Evolutionary conservation across 2,113 vertebrate genomes (phyloP).

Genomic region (Gavialis gangeticus): DNA sequence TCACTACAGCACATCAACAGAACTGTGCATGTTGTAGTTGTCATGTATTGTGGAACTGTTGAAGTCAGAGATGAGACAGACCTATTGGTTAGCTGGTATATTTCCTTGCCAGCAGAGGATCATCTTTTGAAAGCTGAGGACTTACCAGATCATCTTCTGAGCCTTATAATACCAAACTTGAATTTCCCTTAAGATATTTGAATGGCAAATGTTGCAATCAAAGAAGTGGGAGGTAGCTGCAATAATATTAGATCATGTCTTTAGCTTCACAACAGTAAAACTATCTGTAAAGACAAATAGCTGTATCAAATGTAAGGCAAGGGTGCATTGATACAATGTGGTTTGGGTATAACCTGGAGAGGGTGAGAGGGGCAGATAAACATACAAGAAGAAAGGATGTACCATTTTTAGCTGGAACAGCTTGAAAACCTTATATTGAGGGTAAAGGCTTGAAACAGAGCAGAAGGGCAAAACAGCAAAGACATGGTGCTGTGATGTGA

Average conservation of each 20-base stretch:
- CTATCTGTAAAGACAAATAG: not conserved
- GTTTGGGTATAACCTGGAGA: not conserved
- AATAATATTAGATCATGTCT: slow-evolving; percentile 17
- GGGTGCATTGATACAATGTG: not conserved
- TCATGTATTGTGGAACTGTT: not conserved
- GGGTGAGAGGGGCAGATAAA: not conserved
- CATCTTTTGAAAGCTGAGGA: not conserved
- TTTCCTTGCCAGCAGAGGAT: not conserved
- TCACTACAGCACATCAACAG: not conserved
- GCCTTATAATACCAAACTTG: not conserved
- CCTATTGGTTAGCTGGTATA: not conserved
- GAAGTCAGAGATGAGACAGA: not conserved
- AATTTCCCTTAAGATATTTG: slow-evolving; percentile 19
- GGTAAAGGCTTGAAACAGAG: not conserved
- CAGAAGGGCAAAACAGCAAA: not conserved
- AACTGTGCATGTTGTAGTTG: not conserved
- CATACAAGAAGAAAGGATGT: not conserved
- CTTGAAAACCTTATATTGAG: not conserved
- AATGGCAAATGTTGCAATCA: not conserved
- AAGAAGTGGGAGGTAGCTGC: not conserved
- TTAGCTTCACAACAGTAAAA: not conserved
- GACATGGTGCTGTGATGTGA: not conserved
- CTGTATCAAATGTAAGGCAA: not conserved
- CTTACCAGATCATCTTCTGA: not conserved
- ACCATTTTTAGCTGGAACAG: not conserved